Conservation (phyloP, 92 coral and sea anemone species). For the Phenganax stokvisi region DNA sequence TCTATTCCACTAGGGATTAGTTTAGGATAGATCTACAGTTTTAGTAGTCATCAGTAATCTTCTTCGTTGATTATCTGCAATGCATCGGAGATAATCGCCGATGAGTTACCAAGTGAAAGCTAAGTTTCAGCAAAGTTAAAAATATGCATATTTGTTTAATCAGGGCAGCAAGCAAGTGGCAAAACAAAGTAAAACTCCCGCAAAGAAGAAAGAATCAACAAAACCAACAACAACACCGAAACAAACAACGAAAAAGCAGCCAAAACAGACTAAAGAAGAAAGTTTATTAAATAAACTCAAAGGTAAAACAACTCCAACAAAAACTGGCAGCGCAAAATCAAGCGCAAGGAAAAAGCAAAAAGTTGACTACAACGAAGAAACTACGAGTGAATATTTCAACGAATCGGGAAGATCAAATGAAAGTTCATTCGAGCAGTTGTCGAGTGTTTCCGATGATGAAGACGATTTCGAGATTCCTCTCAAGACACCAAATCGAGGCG, state of each 20-base stretch:
- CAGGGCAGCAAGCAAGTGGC: background rate
- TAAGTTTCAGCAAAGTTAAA: too few relatives aligned
- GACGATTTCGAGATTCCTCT: conserved; percentile 56
- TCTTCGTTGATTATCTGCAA: too few relatives aligned
- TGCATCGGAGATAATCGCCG: too few relatives aligned
- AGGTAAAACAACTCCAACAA: conserved; percentile 5
- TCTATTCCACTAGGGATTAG: background rate
- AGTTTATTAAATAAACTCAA: conserved; percentile 7
- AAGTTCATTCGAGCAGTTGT: background rate
- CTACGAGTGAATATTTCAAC: conserved; percentile 31
- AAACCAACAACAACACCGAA: background rate
- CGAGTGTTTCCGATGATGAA: conserved; percentile 55
- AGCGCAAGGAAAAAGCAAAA: conserved; percentile 16
- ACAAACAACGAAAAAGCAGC: background rate
- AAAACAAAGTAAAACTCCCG: background rate
- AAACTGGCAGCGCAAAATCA: conserved; percentile 1
- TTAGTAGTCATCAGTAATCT: background rate
- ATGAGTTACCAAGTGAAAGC: too few relatives aligned
- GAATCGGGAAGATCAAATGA: conserved; percentile 17
- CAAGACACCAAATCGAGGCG: conserved; percentile 42
- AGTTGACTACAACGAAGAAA: conserved; percentile 6
- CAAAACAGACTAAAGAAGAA: conserved; percentile 17
- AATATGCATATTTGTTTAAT: background rate
- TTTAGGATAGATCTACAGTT: background rate
- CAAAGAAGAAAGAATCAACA: background rate